Conservation (phyloP, 2,888 invertebrate species). For the Leptopilina drosophilae region DNA sequence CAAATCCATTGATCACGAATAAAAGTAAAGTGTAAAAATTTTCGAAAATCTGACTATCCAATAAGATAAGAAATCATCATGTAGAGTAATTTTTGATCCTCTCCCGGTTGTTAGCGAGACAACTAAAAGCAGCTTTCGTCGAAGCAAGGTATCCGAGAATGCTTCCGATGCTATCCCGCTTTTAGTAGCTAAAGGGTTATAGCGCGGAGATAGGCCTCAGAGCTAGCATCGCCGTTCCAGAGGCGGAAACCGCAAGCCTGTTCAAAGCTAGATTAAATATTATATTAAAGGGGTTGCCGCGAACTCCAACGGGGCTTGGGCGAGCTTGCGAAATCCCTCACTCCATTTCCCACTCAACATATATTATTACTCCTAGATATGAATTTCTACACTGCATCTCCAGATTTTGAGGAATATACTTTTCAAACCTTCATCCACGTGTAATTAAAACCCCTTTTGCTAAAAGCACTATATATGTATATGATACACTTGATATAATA, state of each 20-base stretch:
- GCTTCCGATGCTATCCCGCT: slow-evolving; percentile 48
- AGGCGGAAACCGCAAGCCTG: slow-evolving; percentile 76
- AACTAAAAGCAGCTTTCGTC: slow-evolving; percentile 54
- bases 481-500: too few relatives aligned
- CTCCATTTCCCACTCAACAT: slow-evolving; percentile 1
- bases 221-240: slow-evolving; percentile 70
- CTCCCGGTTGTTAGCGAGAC: slow-evolving; percentile 49
- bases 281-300: slow-evolving; percentile 77
- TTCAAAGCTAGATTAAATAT: slow-evolving; percentile 78
- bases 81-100: slow-evolving; percentile 18
- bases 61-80: too few relatives aligned
- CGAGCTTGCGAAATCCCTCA: slow-evolving; percentile 35
- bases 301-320: slow-evolving; percentile 64
- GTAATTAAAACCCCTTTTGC: slow-evolving; percentile 11
- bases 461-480: neutral
- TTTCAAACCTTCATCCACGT: slow-evolving; percentile 29
- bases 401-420: slow-evolving; percentile 35
- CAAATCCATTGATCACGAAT: too few relatives aligned
- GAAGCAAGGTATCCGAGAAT: slow-evolving; percentile 50
- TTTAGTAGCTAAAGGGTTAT: slow-evolving; percentile 56
- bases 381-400: slow-evolving; percentile 40
- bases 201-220: slow-evolving; percentile 65
- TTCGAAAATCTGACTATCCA: too few relatives aligned
- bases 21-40: too few relatives aligned
- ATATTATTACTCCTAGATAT: slow-evolving; percentile 30